phyloP scores from a whole-genome alignment of 2,888 invertebrate species.

The Julus scandinavius region DNA sequence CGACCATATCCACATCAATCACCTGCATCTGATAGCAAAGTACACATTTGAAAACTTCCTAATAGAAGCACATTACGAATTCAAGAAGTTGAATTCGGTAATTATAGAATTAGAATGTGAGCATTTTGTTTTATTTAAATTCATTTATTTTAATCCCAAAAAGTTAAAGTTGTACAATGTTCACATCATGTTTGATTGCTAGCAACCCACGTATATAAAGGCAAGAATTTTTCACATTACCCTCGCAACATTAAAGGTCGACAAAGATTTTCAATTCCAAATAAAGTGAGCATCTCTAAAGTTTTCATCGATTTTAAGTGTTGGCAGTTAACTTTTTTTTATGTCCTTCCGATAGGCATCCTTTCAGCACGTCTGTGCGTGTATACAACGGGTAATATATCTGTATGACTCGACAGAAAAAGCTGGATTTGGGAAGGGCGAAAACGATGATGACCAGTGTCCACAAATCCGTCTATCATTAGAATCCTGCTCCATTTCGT shows the following conservation, averaged over 20 bases:
- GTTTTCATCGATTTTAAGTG: slow-evolving; percentile 18
- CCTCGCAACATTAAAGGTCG: neutral
- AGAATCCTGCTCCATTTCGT: slow-evolving; percentile 31
- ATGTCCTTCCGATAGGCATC: neutral
- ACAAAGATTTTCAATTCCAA: neutral
- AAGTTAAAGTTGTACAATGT: too few relatives aligned
- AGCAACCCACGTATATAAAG: neutral
- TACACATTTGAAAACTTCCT: neutral
- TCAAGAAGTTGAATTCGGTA: too few relatives aligned
- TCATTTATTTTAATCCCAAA: too few relatives aligned
- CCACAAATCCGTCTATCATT: slow-evolving; percentile 37
- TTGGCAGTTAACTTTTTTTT: neutral
- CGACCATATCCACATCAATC: neutral
- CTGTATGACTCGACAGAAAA: slow-evolving; percentile 29
- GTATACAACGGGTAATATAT: neutral
- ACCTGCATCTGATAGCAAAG: neutral
- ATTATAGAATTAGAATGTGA: too few relatives aligned
- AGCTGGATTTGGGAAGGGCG: slow-evolving; percentile 40
- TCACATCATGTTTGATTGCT: neutral
- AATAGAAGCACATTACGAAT: neutral
- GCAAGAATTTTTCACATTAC: neutral
- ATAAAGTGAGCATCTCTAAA: neutral
- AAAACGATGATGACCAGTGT: slow-evolving; percentile 40
- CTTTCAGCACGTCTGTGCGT: neutral
- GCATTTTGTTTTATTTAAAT: too few relatives aligned